Percentiles rank a stretch among this genome's conserved stretches.
Conservation (phyloP, 2,113 vertebrate genomes). For the Thunnus thynnus region DNA sequence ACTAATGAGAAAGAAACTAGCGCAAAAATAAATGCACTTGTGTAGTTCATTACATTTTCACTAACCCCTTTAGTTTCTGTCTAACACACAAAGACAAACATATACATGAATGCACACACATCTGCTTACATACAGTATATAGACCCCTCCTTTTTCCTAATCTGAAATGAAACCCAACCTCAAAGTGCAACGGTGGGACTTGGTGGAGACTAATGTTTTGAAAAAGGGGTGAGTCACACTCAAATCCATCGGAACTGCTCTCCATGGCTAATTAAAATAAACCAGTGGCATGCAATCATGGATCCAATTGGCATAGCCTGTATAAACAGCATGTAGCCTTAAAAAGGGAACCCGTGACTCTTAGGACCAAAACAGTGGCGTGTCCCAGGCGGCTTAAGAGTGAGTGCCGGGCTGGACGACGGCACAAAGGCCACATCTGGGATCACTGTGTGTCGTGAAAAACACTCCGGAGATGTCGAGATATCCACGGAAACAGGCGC, state of each 20-base stretch:
- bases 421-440: conserved; percentile 70
- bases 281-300: conserved; percentile 69
- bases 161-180: conserved; percentile 69
- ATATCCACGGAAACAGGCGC: conserved; percentile 51
- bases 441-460: conserved; percentile 60
- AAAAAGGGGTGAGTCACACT: conserved; percentile 69
- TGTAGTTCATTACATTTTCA: conserved; percentile 30
- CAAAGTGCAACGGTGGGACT: conserved; percentile 61
- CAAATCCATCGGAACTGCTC: conserved; percentile 66
- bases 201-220: conserved; percentile 67
- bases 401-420: conserved; percentile 58
- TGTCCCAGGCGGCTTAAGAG: conserved; percentile 57
- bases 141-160: conserved; percentile 29
- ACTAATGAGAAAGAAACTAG: not conserved
- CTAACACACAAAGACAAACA: not conserved
- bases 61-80: not conserved
- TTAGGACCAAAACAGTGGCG: conserved; percentile 56
- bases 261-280: conserved; percentile 77
- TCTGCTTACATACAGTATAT: not conserved
- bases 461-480: conserved; percentile 60
- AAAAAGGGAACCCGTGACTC: conserved; percentile 43
- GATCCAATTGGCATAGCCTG: conserved; percentile 57
- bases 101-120: not conserved
- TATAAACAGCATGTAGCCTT: conserved; percentile 71
- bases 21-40: not conserved